Evolutionary conservation across 2,797 vertebrate species (phyloP), one percentile per base, ranked within the genome.

Genomic region (Mionectes olivaceus): DNA sequence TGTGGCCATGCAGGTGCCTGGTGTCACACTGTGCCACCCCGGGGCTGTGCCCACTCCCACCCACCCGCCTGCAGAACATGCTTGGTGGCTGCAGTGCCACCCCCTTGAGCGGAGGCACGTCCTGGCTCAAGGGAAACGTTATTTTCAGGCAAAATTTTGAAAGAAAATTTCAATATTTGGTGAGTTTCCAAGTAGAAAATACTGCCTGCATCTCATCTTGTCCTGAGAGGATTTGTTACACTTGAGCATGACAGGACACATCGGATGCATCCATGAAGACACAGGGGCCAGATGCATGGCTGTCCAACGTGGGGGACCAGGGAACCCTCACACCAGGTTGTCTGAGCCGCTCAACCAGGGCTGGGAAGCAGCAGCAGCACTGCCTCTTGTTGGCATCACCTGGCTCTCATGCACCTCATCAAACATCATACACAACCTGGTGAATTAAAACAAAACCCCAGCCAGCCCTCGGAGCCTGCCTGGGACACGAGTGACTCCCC

Each of bases 311-410:
- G 1, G 9, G 32, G 69, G 2, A 12, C 61, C 8, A 13, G n/a
- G 37, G 11, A 46, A 9, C 21, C 24, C 13, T 18, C 35, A 1
- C 2, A 9, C 21, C 21, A 2, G 6, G 0, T 0, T 2, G 1
- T 2, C 5, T 1, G 24, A 35, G 68, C 79, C 47, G 11, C 63
- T 61, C 30, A 0, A 11, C 25, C 64, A 25, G 46, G 27, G 50
- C 4, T 44, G 39, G 33, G 37, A 8, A 37, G 33, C 59, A 59
- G 56, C n/a, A n/a, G 59, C 79, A 21, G n/a, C 18, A 1, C 44
- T 50, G 70, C 27, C 55, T 39, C 67, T 9, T 8, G 1, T 1
- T 32, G 35, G 7, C 41, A 12, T 32, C 37, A 4, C 10, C 27
- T 33, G 53, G 24, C 39, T 21, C 52, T 50, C 1, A 0, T 23